A percentile compares a stretch with the other conserved stretches of the same genome.
These are phyloP conservation scores for Larimichthys crocea DNA, from an alignment of 2,113 vertebrate species.

Conservation along the genomic window DNA sequence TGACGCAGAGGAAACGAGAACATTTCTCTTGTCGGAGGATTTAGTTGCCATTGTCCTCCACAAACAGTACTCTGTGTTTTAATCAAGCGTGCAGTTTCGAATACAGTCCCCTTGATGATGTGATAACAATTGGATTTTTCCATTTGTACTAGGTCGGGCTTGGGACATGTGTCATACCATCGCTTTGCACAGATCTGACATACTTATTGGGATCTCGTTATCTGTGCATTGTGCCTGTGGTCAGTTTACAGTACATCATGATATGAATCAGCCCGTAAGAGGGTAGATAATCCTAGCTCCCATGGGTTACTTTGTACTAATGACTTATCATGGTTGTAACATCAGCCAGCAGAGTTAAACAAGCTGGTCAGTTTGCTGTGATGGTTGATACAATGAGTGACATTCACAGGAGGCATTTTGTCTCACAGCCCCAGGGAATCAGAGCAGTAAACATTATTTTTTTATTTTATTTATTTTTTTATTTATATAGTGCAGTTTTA, in stretches of 20 bases:
- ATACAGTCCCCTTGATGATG: conserved; percentile 53
- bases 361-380: not conserved
- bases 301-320: not conserved
- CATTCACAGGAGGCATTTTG: not conserved
- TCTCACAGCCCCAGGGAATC: not conserved
- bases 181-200: conserved; percentile 17
- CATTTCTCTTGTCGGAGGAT: conserved; percentile 69
- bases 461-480: not conserved
- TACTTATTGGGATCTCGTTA: conserved; percentile 2
- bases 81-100: conserved; percentile 59
- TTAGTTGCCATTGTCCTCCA: conserved; percentile 69
- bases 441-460: not conserved
- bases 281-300: not conserved
- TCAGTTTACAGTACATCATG: conserved; percentile 8
- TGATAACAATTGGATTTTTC: conserved; percentile 44
- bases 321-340: conserved; percentile 7
- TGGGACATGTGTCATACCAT: conserved; percentile 4
- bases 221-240: conserved; percentile 6
- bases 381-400: not conserved
- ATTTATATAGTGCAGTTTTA: not conserved
- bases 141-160: not conserved
- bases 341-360: not conserved
- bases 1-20: conserved; percentile 34
- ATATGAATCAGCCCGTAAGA: not conserved
- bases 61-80: conserved; percentile 58